Percentiles rank a stretch among this genome's conserved stretches.
phyloP scores from a whole-genome alignment of 2,113 vertebrate species.

The Solea senegalensis region DNA sequence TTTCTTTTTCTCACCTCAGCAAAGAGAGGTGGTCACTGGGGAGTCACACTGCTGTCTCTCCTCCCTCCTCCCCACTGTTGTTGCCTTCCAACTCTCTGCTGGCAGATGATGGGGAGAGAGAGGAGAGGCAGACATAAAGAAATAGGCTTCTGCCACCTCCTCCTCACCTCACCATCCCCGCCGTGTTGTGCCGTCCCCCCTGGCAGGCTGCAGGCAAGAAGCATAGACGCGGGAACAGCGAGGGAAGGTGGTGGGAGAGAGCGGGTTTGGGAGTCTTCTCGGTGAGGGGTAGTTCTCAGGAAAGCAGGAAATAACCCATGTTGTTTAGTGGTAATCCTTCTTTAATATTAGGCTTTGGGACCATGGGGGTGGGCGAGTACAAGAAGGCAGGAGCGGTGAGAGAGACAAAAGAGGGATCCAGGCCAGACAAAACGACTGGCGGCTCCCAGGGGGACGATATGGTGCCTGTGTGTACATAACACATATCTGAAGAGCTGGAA shows the following conservation, averaged over 20 bases:
- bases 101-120: constrained; percentile 30
- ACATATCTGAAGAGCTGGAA: constrained; percentile 56
- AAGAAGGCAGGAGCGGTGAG: constrained; percentile 10
- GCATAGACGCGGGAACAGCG: constrained; percentile 12
- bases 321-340: constrained; percentile 74
- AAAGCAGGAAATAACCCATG: constrained; percentile 70
- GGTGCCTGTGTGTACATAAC: constrained; percentile 63
- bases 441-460: constrained; percentile 51
- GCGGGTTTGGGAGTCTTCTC: constrained; percentile 35
- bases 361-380: constrained; percentile 28
- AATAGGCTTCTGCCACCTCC: constrained; percentile 30
- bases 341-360: constrained; percentile 78
- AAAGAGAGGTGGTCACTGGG: constrained; percentile 45
- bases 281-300: constrained; percentile 50
- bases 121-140: constrained; percentile 40
- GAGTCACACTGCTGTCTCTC: constrained; percentile 47
- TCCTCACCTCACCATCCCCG: constrained; percentile 32
- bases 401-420: constrained; percentile 62
- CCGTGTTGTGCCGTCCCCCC: constrained; percentile 45
- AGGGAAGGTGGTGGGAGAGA: constrained; percentile 16
- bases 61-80: constrained; percentile 40
- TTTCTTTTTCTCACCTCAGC: constrained; percentile 22
- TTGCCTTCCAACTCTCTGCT: constrained; percentile 57
- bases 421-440: constrained; percentile 67
- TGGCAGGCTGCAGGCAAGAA: constrained; percentile 12